These are phyloP conservation scores for Epicauta chinensis DNA, from an alignment of 1,140 invertebrate genomes.

Conservation along the genomic window DNA sequence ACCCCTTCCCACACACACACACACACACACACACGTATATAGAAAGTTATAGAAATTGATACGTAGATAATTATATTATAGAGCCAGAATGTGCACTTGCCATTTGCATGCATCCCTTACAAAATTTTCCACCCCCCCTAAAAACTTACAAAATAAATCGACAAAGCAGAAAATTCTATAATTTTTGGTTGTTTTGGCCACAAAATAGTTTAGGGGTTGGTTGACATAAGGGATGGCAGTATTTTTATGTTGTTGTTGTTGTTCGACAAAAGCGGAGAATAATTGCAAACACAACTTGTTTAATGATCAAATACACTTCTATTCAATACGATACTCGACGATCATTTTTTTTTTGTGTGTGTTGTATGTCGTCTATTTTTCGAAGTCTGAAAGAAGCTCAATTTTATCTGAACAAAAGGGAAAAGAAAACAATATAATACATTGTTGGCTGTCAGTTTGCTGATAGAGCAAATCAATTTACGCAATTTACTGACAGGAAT, in stretches of 20 bases:
- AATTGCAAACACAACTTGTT: constrained; percentile 29
- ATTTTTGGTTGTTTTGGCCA: no score
- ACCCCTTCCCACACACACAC: not conserved
- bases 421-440: constrained; percentile 33
- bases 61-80: not conserved
- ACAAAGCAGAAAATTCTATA: no score
- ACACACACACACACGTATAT: no score
- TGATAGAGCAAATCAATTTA: constrained; percentile 33
- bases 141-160: no score
- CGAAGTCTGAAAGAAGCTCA: constrained; percentile 19
- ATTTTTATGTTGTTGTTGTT: no score
- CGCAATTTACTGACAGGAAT: constrained; percentile 23
- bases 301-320: constrained; percentile 22
- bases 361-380: no score
- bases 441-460: constrained; percentile 29
- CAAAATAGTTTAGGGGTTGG: no score
- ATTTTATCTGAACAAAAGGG: constrained; percentile 28
- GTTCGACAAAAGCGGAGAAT: constrained; percentile 19
- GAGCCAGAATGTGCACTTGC: not conserved
- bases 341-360: not conserved
- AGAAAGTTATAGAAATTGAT: no score
- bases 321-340: constrained; percentile 20
- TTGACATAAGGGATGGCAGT: no score
- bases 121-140: no score
- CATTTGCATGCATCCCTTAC: not conserved